Evolutionary conservation across 1,140 invertebrate species (phyloP), one percentile per base, ranked within the genome.

Genomic region (Pararge aegeria): DNA sequence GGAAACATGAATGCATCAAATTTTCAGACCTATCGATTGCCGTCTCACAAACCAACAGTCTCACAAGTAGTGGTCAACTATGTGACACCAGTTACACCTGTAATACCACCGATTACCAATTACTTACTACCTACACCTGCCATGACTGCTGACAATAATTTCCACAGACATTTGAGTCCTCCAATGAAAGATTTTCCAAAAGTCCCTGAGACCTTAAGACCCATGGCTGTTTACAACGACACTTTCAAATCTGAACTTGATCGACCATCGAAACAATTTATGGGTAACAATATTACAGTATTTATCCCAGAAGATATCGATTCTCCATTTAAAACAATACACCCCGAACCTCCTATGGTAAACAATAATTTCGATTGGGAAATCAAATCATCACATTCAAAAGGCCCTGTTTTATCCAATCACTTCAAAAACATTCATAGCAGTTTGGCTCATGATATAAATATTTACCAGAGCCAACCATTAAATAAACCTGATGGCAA

Each of bases 31-130:
- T 71, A 74, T 67, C 62, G 56, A 46, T 71, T 69, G 61, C 60
- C 69, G 29, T 64, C 61, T 50, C 50, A 70, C 49, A 24, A 4
- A 24, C 7, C 7, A 64, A 58, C n/a, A n/a, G n/a, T n/a, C n/a
- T n/a, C n/a, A 60, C 63, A 66, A 64, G 58, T 55, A 61, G 60
- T 52, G 9, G 51, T 70, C 34, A 82, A 78, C 54, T 81, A 76
- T 66, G 73, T 84, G 44, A 86, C 82, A 46, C 78, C 80, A 49
- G 49, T 78, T 19, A 49, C 72, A 64, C 73, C 77, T n/a, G 42
- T 63, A 18, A n/a, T 66, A 61, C 68, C 75, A 2, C 66, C 75
- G 29, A 52, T 61, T 40, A 54, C 67, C 16, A 73, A 67, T 48
- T 66, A 70, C 37, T 71, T 77, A 55, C 30, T 79, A 38, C 68